Evolutionary conservation across 2,113 vertebrate genomes (phyloP), one percentile per base, ranked within the genome.

Genomic region (Lamprologus tigripictilis): DNA sequence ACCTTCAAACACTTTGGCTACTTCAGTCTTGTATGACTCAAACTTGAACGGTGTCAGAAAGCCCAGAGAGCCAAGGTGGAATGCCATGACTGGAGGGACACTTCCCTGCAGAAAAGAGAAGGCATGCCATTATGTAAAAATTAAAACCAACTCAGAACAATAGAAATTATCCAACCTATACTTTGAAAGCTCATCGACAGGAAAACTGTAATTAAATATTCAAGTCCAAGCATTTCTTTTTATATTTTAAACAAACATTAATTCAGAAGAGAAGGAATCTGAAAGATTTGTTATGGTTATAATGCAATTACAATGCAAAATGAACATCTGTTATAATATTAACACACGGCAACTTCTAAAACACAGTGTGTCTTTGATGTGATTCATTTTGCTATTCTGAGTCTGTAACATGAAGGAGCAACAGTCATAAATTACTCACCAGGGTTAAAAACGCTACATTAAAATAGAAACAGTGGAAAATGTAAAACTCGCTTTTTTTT

Each of bases 1-100:
- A 97, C 97, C 97, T 96, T 97, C 96, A 82, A 97, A 97, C n/a
- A 97, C 97, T 94, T 97, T 97, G 80, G 95, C 95, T 86, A 97
- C 96, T 91, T 97, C 96, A 1, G 94, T 96, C 86, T 95, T 96
- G 89, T 96, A 97, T 0, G 97, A 96, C 31, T 97, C 97, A 82
- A 97, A 97, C 87, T 96, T 97, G 90, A 97, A 97, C 6, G 96
- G 97, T 1, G 97, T 97, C 82, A 97, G 93, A 89, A 97, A 97
- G 8, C 97, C 97, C 57, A 97, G 91, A 6, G 97, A 97, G 5
- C 97, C 97, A 2, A 97, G 96, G 83, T 96, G 97, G 90, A 97
- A 97, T 0, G 97, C 97, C 97, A 97, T 97, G 3, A 97, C 97
- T 1, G 97, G 97, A 37, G 97, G 97, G 23, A 97, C 97, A 21